Conservation (phyloP, 2,797 vertebrate genomes). For the Diplodus puntazzo region DNA sequence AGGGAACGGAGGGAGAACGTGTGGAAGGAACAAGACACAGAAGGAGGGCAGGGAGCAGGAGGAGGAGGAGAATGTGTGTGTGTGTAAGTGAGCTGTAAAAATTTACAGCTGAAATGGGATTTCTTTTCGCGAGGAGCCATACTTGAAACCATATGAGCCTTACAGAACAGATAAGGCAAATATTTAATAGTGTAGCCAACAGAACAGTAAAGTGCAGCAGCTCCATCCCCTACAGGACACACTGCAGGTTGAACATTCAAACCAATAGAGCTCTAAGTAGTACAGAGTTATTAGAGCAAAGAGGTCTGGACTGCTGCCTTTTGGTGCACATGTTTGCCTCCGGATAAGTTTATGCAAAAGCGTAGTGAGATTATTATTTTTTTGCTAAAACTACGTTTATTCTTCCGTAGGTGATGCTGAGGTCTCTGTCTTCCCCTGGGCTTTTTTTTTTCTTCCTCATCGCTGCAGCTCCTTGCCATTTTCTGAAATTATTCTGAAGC, state of each 20-base stretch:
- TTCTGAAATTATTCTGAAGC: conserved; percentile 53
- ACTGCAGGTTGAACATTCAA: conserved; percentile 35
- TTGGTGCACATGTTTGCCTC: conserved; percentile 52
- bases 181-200: conserved; percentile 55
- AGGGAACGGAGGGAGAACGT: neutral
- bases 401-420: conserved; percentile 67
- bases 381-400: conserved; percentile 68
- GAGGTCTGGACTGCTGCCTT: conserved; percentile 49
- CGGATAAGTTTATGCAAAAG: conserved; percentile 71
- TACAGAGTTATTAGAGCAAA: conserved; percentile 54
- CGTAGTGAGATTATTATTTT: conserved; percentile 51
- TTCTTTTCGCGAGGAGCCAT: conserved; percentile 53
- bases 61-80: conserved; percentile 32
- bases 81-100: conserved; percentile 70
- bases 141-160: conserved; percentile 62
- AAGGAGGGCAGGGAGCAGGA: neutral
- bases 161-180: conserved; percentile 67
- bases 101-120: conserved; percentile 67
- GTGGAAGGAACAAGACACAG: neutral
- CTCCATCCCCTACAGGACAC: conserved; percentile 47
- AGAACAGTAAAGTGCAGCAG: conserved; percentile 46
- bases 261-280: conserved; percentile 54
- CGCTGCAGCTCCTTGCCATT: conserved; percentile 48
- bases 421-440: conserved; percentile 70
- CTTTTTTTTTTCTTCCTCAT: conserved; percentile 18